Evolutionary conservation across 1,140 invertebrate genomes (phyloP), one percentile per base, ranked within the genome.

Genomic region (Pteromalus puparum): DNA sequence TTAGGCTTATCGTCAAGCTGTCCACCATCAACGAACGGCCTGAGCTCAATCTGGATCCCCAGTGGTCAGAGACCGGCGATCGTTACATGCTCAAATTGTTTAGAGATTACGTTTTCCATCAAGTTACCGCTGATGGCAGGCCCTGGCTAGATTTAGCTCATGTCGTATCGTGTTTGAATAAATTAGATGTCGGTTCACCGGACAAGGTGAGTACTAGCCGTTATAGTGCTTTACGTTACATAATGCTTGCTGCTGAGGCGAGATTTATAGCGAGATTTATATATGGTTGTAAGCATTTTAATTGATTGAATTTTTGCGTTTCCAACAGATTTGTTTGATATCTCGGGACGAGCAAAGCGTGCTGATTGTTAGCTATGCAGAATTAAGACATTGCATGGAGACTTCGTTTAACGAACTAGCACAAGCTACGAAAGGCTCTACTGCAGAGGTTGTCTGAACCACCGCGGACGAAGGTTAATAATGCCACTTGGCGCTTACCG

Each of bases 51-150:
- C 93, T 98, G 95, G 98, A 99, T 93, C 95, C 96, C 12, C 95
- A 97, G 30, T 99, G 99, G 99, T 96, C 98, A 72, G 99, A 99
- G 93, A 99, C 98, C 38, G 98, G 98, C 46, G 98, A 99, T 93
- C 95, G 98, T 74, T 99, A 99, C 93, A 97, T 99, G 96, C 94
- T 99, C 91, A 99, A 99, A 94, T 93, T 99, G 89, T 99, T 99
- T 94, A 95, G 99, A 86, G 99, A 99, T 94, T 99, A 99, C 92
- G 93, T 99, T 83, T 99, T 99, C 93, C 99, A 99, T 94, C 96
- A 97, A 90, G 97, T 99, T 65, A 97, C 96, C 53, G 96, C 97
- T 86, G 97, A 98, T 91, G 98, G 98, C 42, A 94, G 96, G 82
- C 98, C 99, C 13, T 99, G 98, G 97, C 91, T 99, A 65, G 99